Evolutionary conservation across 1,140 invertebrate genomes (phyloP).

Genomic region (Pantala flavescens): DNA sequence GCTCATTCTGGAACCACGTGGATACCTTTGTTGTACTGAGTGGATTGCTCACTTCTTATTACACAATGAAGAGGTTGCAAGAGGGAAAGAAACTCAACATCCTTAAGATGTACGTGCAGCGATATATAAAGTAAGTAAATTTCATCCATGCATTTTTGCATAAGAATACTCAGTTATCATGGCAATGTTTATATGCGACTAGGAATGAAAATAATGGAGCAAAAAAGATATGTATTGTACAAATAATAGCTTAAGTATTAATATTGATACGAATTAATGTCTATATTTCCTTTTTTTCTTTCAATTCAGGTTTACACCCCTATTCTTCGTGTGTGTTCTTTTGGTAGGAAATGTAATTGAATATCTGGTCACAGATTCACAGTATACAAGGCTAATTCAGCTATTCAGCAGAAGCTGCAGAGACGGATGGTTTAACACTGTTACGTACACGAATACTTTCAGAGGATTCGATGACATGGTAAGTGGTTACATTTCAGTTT

Average conservation of each 20-base stretch:
- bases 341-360: neutral
- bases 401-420: constrained; percentile 36
- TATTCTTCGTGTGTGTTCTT: neutral
- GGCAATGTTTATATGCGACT: neutral
- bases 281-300: neutral
- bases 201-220: neutral
- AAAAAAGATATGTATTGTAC: neutral
- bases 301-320: neutral
- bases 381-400: neutral
- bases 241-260: no score
- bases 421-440: constrained; percentile 47
- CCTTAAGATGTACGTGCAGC: neutral
- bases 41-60: constrained; percentile 54
- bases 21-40: constrained; percentile 68
- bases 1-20: constrained; percentile 25
- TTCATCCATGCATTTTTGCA: neutral
- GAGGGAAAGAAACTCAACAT: neutral
- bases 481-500: constrained; percentile 18
- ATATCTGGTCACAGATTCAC: neutral
- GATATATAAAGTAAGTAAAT: neutral
- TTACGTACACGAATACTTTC: constrained; percentile 50
- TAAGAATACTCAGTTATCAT: neutral
- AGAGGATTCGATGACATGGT: constrained; percentile 52
- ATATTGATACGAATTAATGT: no score
- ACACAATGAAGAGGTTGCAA: constrained; percentile 1